Conservation (phyloP, 2,888 invertebrate genomes). For the Meteorus colon region DNA sequence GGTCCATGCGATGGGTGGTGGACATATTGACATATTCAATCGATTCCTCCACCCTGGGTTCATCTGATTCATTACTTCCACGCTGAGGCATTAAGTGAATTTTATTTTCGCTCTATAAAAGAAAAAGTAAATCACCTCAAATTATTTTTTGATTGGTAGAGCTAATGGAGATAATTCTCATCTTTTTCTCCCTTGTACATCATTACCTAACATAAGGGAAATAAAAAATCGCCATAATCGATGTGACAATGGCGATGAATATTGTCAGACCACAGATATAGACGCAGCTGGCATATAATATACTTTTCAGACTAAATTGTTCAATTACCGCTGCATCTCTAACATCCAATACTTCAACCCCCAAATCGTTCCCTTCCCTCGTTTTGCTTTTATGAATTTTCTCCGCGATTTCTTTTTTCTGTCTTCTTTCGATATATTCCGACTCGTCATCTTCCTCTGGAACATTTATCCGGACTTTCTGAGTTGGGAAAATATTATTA, state of each 20-base stretch:
- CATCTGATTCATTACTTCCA: neutral
- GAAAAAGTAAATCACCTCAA: neutral
- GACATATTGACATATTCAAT: no score
- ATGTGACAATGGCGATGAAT: slow-evolving; percentile 45
- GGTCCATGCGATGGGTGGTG: neutral
- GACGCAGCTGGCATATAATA: slow-evolving; percentile 49
- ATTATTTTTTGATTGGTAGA: neutral
- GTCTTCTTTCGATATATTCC: neutral
- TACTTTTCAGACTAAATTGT: slow-evolving; percentile 19
- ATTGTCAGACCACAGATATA: slow-evolving; percentile 48
- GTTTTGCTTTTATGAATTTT: no score
- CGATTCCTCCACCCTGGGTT: neutral
- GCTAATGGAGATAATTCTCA: neutral
- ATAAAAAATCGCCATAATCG: slow-evolving; percentile 45
- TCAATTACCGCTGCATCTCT: slow-evolving; percentile 19
- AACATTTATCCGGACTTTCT: neutral
- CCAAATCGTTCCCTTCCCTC: neutral
- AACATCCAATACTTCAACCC: neutral
- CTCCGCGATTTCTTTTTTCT: neutral
- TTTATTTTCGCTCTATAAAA: neutral
- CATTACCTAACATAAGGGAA: slow-evolving; percentile 45
- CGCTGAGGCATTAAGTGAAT: neutral
- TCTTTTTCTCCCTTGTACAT: neutral
- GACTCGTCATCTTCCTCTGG: neutral
- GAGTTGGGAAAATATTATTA: neutral